Evolutionary conservation across 2,888 invertebrate genomes (phyloP).

Genomic region (Holacanthella duospinosa): DNA sequence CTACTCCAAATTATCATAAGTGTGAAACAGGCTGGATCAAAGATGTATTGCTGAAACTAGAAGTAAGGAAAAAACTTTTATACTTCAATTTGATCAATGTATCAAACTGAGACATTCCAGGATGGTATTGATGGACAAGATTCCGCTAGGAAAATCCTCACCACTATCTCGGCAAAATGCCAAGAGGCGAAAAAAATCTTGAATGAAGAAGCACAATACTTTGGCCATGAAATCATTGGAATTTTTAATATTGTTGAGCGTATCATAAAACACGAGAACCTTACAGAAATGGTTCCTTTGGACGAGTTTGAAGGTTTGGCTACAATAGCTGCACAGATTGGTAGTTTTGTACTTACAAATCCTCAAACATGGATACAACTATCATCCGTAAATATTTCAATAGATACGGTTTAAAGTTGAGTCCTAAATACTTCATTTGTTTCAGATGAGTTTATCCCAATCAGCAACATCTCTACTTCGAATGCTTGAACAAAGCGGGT

Average conservation of each 20-base stretch:
- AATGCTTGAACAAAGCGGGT: constrained; percentile 17
- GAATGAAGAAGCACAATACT: constrained; percentile 17
- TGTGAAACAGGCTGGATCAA: constrained; percentile 27
- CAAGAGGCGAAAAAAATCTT: background rate
- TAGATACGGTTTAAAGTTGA: background rate
- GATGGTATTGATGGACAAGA: too few species aligned
- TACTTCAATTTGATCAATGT: background rate
- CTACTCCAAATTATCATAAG: constrained; percentile 20
- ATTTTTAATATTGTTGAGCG: constrained; percentile 14
- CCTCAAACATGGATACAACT: constrained; percentile 27
- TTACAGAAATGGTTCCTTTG: background rate
- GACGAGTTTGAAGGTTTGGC: constrained; percentile 13
- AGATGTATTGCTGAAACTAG: background rate
- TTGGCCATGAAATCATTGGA: constrained; percentile 30
- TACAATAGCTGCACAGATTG: constrained; percentile 17
- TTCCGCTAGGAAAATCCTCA: too few species aligned
- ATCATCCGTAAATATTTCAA: constrained; percentile 10
- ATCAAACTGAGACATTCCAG: too few species aligned
- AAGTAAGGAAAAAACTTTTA: background rate
- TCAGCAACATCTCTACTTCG: constrained; percentile 16
- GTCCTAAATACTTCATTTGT: background rate
- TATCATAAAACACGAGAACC: constrained; percentile 13
- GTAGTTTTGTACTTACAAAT: constrained; percentile 16
- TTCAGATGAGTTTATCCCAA: constrained; percentile 4
- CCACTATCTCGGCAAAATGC: constrained; percentile 11